These are phyloP conservation scores for Neomorphus geoffroyi DNA, from an alignment of 2,797 vertebrate species.

Conservation along the genomic window DNA sequence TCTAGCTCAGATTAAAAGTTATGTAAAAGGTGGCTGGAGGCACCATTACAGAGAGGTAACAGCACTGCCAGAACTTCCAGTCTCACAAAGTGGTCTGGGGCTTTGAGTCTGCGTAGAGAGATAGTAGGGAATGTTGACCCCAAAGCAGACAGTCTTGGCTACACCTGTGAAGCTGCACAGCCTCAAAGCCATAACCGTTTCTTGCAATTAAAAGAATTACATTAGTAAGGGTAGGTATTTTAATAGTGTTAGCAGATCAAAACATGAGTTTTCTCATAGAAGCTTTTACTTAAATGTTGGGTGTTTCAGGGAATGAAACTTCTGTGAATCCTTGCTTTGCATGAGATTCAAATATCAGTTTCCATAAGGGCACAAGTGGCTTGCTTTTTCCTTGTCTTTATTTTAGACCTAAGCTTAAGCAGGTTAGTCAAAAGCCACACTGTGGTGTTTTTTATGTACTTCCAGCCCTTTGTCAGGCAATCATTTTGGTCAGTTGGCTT, in stretches of 20 bases:
- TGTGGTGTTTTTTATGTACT: neutral
- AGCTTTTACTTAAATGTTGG: neutral
- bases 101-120: neutral
- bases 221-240: accelerated
- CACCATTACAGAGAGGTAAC: neutral
- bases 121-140: accelerated
- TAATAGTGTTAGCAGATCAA: neutral
- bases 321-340: neutral
- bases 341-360: neutral
- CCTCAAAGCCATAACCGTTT: neutral
- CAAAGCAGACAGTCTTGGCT: neutral
- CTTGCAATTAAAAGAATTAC: neutral
- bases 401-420: neutral
- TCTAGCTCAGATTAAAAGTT: neutral
- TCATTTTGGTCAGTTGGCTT: neutral
- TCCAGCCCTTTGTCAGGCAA: neutral
- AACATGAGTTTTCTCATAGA: neutral
- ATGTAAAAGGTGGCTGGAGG: neutral
- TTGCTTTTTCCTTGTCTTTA: neutral
- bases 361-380: accelerated
- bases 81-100: neutral
- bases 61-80: neutral
- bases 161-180: neutral
- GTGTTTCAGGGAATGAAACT: neutral
- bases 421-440: neutral